Conservation (phyloP, 1,140 invertebrate species). For the Drosophila melanica region DNA sequence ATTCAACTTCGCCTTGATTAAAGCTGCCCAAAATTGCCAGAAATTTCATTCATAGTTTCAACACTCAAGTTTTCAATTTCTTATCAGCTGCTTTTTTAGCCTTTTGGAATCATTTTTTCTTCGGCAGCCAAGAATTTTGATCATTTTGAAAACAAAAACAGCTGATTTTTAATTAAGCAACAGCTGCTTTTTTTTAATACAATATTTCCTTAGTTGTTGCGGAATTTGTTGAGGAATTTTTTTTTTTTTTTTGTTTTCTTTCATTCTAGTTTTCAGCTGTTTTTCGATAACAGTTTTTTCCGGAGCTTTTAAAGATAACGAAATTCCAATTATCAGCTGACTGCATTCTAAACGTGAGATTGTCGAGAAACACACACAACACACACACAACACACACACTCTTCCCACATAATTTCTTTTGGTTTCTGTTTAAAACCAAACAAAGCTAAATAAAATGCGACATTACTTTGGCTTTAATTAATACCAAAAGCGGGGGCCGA, state of each 20-base stretch:
- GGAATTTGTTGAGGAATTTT: neutral
- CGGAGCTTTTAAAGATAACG: neutral
- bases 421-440: constrained; percentile 6
- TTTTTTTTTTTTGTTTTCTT: neutral
- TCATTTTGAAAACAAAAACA: neutral
- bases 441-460: neutral
- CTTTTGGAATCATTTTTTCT: no score
- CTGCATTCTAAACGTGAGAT: neutral
- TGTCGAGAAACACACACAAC: neutral
- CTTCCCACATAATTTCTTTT: neutral
- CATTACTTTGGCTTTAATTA: no score
- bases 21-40: no score
- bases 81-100: no score
- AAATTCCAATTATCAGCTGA: constrained; percentile 12
- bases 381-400: neutral
- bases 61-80: no score
- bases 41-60: no score
- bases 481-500: neutral
- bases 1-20: no score
- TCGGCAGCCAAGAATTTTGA: no score
- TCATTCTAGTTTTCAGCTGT: constrained; percentile 1
- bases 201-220: no score
- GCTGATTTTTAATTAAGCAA: constrained; percentile 6
- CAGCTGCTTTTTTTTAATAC: neutral
- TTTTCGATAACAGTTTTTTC: neutral